Evolutionary conservation across 2,888 invertebrate species (phyloP), one percentile per base, ranked within the genome.

Genomic region (Ligdia adustata): DNA sequence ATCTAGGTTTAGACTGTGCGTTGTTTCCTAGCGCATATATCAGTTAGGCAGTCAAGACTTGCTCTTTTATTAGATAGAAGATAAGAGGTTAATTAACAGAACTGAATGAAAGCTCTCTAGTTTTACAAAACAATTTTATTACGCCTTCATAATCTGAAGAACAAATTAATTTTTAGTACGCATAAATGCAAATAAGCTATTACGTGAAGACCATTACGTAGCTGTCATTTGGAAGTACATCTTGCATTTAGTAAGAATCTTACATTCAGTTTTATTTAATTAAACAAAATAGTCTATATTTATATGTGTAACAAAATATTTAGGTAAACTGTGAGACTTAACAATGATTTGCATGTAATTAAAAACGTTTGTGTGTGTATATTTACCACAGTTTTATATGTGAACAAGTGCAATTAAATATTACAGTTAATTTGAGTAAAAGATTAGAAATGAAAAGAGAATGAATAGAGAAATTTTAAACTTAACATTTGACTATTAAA

Each of bases 121-220:
- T 4, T 12, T 4, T 18, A 1, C 18, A 16, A n/a, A 28, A 28
- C 6, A 15, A 13, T 26, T n/a, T 42, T 20, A 34, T 28, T 20
- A 20, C 22, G 24, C n/a, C 15, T 15, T 35, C 9, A 13, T 24
- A 37, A 37, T 26, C 16, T 37, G 7, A 14, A 9, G 9, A 26
- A 32, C 26, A 32, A 31, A 18, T 43, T 32, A 32, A 26, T 37
- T 44, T 15, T 28, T 12, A 24, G 43, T 35, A 34, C 20, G 34
- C 22, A 6, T 34, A 43, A 35, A 35, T 43, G 22, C 22, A 29
- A 35, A 35, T 24, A 35, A 22, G 13, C 35, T 27, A 43, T 35
- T 43, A 35, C 12, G 22, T 4, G 29, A 14, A 4, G 6, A 28
- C 12, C 35, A 43, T 35, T 41, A 33, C 33, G 2, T 22, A 14